phyloP scores from a whole-genome alignment of 1,140 invertebrate genomes.

The Eciton burchellii region DNA sequence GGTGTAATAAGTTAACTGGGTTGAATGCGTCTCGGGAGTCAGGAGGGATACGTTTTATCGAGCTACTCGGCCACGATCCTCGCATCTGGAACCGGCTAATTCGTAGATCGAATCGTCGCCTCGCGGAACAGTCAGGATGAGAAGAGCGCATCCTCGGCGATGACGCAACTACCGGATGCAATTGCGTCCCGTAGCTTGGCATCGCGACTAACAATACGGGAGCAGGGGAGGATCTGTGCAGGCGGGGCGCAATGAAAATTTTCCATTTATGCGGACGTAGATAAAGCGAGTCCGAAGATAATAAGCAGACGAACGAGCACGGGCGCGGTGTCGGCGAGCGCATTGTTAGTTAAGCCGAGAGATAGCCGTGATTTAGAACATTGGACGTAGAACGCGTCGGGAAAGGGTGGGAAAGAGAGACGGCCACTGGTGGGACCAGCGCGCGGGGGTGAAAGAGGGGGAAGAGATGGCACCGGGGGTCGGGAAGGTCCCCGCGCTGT shows the following conservation, averaged over 20 bases:
- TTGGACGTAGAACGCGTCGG: constrained; percentile 51
- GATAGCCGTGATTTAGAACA: constrained; percentile 76
- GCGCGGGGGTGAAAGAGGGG: neutral
- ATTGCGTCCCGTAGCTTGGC: neutral
- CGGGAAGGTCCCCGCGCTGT: constrained; percentile 51
- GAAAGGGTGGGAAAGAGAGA: constrained; percentile 34
- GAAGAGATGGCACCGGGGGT: constrained; percentile 11
- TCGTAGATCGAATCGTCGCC: constrained; percentile 38
- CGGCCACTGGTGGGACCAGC: neutral
- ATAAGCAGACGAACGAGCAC: constrained; percentile 65
- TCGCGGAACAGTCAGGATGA: constrained; percentile 8
- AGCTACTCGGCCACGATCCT: neutral
- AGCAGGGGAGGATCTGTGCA: constrained; percentile 5
- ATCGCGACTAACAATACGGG: constrained; percentile 29
- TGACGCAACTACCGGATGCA: constrained; percentile 16
- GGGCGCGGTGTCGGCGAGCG: constrained; percentile 57
- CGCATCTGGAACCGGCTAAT: neutral
- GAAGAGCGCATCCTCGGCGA: constrained; percentile 21
- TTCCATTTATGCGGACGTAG: constrained; percentile 48
- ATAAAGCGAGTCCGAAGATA: constrained; percentile 60
- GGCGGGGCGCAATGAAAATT: constrained; percentile 52
- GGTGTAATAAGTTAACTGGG: neutral
- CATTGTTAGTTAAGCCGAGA: constrained; percentile 77
- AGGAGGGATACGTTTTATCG: neutral
- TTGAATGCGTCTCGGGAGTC: neutral